Percentiles rank a stretch among this genome's conserved stretches.
Evolutionary conservation across 1,140 invertebrate genomes (phyloP).

Genomic region (Helicoverpa armigera): DNA sequence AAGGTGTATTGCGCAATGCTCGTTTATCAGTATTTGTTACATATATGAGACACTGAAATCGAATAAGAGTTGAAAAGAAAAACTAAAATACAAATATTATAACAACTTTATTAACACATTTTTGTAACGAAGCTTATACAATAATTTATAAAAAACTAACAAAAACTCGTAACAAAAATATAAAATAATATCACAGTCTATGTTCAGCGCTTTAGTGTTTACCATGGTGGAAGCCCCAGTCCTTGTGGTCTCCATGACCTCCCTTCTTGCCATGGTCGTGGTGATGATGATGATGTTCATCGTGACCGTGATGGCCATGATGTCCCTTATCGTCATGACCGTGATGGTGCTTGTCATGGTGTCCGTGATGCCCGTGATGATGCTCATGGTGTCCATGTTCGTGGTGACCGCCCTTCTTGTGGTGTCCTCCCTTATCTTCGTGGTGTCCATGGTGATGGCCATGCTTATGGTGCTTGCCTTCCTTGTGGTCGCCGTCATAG

Average conservation of each 20-base stretch:
- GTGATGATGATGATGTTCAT: slow-evolving; percentile 79
- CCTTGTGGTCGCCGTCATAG: slow-evolving; percentile 79
- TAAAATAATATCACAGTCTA: slow-evolving; percentile 72
- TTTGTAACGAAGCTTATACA: slow-evolving; percentile 50
- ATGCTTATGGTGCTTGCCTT: slow-evolving; percentile 81
- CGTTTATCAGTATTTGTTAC: background rate
- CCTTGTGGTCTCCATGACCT: slow-evolving; percentile 76
- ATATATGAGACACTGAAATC: background rate
- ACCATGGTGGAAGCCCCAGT: slow-evolving; percentile 82
- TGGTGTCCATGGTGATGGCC: slow-evolving; percentile 80
- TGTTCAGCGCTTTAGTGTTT: slow-evolving; percentile 72
- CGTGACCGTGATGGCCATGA: slow-evolving; percentile 79
- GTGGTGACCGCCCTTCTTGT: slow-evolving; percentile 81
- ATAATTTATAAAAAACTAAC: slow-evolving; percentile 56
- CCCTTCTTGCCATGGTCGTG: slow-evolving; percentile 81
- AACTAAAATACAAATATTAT: background rate
- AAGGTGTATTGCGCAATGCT: no score
- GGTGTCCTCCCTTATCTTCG: slow-evolving; percentile 70
- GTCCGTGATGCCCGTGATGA: slow-evolving; percentile 76
- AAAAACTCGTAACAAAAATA: slow-evolving; percentile 60
- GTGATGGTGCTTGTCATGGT: slow-evolving; percentile 80
- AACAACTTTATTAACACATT: slow-evolving; percentile 44
- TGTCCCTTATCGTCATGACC: slow-evolving; percentile 77
- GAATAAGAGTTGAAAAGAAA: background rate
- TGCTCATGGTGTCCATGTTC: slow-evolving; percentile 76